Conservation (phyloP, 2,888 invertebrate genomes). For the Stenolophus ochropezus region DNA sequence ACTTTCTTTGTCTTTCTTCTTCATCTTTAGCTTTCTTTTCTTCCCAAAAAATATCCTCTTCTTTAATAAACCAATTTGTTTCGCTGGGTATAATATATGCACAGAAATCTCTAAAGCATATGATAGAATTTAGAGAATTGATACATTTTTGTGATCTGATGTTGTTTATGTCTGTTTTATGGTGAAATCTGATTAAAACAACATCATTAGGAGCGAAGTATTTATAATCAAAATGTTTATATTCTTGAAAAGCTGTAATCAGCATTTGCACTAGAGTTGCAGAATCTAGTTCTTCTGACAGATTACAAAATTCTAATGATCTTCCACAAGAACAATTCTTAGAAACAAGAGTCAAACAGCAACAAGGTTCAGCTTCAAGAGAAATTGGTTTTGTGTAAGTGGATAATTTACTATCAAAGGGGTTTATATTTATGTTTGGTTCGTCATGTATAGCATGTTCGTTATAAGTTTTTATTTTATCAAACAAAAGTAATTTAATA, state of each 20-base stretch:
- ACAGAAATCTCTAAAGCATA: conserved; percentile 47
- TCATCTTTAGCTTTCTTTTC: conserved; percentile 5
- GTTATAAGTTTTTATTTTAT: conserved; percentile 10
- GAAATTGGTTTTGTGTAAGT: not conserved
- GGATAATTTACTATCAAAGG: not conserved
- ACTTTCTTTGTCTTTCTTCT: not conserved
- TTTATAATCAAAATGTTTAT: conserved; percentile 45
- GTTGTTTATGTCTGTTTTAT: conserved; percentile 9
- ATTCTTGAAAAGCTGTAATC: not conserved
- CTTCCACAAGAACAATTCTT: not conserved
- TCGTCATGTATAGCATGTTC: not conserved
- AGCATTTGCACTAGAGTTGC: conserved; percentile 27
- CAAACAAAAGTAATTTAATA: conserved; percentile 22
- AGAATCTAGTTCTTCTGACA: conserved; percentile 12
- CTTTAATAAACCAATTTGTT: conserved; percentile 22
- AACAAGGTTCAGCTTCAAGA: not conserved
- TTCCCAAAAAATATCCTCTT: conserved; percentile 18
- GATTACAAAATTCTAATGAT: not conserved
- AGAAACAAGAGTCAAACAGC: not conserved
- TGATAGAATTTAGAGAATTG: not conserved
- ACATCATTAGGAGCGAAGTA: conserved; percentile 46
- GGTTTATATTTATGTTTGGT: not conserved
- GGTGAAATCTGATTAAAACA: conserved; percentile 30
- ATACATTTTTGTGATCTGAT: not conserved
- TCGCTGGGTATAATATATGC: conserved; percentile 24